These are phyloP conservation scores for Drosophila nigricruria DNA, from an alignment of 2,888 invertebrate genomes.

Conservation along the genomic window DNA sequence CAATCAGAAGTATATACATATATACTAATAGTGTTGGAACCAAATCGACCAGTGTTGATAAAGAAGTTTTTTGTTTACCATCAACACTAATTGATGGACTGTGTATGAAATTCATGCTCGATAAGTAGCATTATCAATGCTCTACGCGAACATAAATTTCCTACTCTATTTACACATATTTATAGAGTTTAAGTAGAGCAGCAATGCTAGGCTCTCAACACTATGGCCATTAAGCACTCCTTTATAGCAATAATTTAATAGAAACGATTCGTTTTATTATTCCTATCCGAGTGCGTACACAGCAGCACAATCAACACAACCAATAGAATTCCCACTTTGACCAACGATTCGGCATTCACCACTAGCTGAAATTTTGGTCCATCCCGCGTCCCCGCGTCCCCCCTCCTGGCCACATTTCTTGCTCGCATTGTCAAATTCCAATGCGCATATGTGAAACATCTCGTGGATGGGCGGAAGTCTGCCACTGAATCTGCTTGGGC, in stretches of 20 bases:
- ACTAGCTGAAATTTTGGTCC: constrained; percentile 12
- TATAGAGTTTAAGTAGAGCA: constrained; percentile 1
- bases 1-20: too few relatives aligned
- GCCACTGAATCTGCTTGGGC: constrained; percentile 7
- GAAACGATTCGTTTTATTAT: constrained; percentile 30
- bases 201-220: not conserved
- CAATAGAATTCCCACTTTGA: constrained; percentile 31
- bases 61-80: not conserved
- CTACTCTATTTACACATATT: not conserved
- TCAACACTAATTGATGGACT: not conserved
- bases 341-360: constrained; percentile 16
- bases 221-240: not conserved
- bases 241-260: constrained; percentile 28
- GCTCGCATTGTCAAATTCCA: constrained; percentile 47
- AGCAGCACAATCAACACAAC: not conserved
- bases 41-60: not conserved
- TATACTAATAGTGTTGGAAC: not conserved
- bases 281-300: constrained; percentile 15
- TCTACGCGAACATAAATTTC: not conserved
- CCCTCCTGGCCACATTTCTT: constrained; percentile 21
- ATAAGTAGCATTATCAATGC: not conserved
- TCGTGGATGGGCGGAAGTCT: constrained; percentile 20
- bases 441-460: constrained; percentile 53
- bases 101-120: not conserved
- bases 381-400: not conserved